These are phyloP conservation scores for Borostomias antarcticus DNA, from an alignment of 2,797 vertebrate genomes.

Conservation along the genomic window DNA sequence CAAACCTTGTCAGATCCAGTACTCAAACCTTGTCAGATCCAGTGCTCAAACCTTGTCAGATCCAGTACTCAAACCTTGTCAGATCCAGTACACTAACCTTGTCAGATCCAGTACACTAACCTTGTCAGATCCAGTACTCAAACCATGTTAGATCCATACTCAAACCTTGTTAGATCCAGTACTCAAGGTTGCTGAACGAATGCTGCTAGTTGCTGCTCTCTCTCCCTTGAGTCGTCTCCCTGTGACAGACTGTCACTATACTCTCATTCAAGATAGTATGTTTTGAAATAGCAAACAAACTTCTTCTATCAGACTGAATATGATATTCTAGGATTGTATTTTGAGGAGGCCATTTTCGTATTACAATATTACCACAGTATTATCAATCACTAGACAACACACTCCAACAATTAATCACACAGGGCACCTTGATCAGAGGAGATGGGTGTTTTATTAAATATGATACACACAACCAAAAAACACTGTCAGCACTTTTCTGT, in stretches of 20 bases:
- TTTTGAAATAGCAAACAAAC: too few species aligned
- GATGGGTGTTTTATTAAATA: slow-evolving; percentile 34
- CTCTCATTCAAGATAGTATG: too few species aligned
- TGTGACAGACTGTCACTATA: not conserved
- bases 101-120: too few species aligned
- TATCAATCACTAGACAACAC: slow-evolving; percentile 28
- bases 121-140: too few species aligned
- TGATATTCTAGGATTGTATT: not conserved
- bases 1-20: too few species aligned
- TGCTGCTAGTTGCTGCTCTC: not conserved
- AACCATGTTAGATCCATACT: too few species aligned
- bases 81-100: too few species aligned
- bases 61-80: too few species aligned
- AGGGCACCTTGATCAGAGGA: slow-evolving; percentile 23
- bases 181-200: too few species aligned
- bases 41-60: too few species aligned
- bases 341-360: not conserved
- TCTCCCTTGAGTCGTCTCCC: not conserved
- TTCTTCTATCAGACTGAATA: not conserved
- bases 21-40: too few species aligned
- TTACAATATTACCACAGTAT: slow-evolving; percentile 9
- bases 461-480: slow-evolving; percentile 24
- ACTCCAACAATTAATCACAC: slow-evolving; percentile 25
- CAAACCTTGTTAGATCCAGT: too few species aligned
- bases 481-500: slow-evolving; percentile 32